Base-by-base conservation (phyloP, 2,797 vertebrate species). In the Mycteria americana region DNA sequence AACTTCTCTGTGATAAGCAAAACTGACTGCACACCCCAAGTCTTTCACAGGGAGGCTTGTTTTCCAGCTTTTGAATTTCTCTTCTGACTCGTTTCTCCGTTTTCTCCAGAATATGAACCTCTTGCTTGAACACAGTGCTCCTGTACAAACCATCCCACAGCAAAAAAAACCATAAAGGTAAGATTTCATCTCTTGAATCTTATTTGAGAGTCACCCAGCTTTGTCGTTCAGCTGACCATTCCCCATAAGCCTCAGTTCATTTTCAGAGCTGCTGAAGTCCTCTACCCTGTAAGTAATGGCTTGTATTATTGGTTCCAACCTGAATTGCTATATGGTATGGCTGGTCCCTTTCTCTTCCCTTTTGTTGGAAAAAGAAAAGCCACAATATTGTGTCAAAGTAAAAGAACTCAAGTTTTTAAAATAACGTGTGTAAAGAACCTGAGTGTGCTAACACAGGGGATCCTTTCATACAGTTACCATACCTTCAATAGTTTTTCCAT, bases 361-460 rank as follows among this genome's bases (percentile, higher is more conserved):
- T 93, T 86, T 88, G 41, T 65, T 79, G 65, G 59, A 54, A 60
- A 77, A 88, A 77, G 18, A 92, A 92, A 95, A 93, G 41, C 30
- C 12, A 60, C 5, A 78, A 41, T 37, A 28, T 41, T 54, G 21
- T 65, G n/a, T 62, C 15, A 90, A 88, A 92, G 43, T 57, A 41
- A 83, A 92, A 88, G 62, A 77, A 91, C 41, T 3, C 1, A 1
- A 37, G 19, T 56, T 88, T 88, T 86, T 86, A 88, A 93, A 95
- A 80, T 11, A 83, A 24, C 1, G 0, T 46, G 11, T 59, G 35
- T 50, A 69, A 81, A 93, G 46, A 89, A 63, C 24, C 31, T 16
- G 18, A 67, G 6, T 33, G 46, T 90, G 56, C 25, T 84, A 69
- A 74, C 56, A 90, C 45, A 88, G n/a, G 9, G 24, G 13, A 93